Evolutionary conservation across 1,140 invertebrate genomes (phyloP).

Genomic region (Cardiocondyla obscurior): DNA sequence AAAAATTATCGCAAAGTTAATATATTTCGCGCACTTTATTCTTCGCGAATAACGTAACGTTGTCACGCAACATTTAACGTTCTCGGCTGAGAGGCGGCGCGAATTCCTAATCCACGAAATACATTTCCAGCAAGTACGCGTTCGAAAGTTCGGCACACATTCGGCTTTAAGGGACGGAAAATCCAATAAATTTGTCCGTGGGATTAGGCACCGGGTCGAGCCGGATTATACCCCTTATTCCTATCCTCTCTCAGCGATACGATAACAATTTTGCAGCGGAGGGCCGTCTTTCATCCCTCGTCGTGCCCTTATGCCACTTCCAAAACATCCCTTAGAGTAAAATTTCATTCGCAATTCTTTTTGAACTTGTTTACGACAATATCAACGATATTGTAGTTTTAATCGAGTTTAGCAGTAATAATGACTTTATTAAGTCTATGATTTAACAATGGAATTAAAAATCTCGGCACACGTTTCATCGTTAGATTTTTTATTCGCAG

Average conservation of each 20-base stretch:
- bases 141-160: constrained; percentile 61
- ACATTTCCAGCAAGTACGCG: constrained; percentile 45
- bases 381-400: neutral
- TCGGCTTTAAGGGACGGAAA: constrained; percentile 54
- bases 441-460: neutral
- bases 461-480: neutral
- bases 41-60: neutral
- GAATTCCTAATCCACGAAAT: constrained; percentile 35
- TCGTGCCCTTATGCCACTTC: neutral
- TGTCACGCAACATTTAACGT: constrained; percentile 30
- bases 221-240: constrained; percentile 64
- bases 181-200: constrained; percentile 69
- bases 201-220: constrained; percentile 65
- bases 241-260: constrained; percentile 40
- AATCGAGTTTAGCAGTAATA: neutral
- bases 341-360: neutral
- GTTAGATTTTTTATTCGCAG: neutral
- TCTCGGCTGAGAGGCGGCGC: neutral
- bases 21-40: neutral
- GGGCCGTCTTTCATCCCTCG: neutral
- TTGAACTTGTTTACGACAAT: neutral
- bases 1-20: neutral
- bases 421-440: too few species aligned
- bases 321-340: neutral
- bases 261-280: constrained; percentile 56